These are phyloP conservation scores for Noturus placidus DNA, from an alignment of 2,113 vertebrate genomes.

Conservation along the genomic window DNA sequence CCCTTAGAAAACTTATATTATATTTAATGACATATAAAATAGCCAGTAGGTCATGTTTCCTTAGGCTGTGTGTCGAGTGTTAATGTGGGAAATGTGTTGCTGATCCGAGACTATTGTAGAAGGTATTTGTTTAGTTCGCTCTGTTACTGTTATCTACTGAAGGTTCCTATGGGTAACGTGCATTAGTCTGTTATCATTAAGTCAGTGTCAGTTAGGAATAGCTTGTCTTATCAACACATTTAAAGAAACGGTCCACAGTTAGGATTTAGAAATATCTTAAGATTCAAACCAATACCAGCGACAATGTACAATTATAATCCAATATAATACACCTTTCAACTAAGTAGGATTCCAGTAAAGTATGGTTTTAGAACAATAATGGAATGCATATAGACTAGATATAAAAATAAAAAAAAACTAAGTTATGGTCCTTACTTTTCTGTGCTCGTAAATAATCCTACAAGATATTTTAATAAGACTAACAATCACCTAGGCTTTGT, in stretches of 20 bases:
- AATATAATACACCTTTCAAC: not conserved
- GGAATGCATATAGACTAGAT: not conserved
- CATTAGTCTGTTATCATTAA: not conserved
- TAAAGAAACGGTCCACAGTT: not conserved
- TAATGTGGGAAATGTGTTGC: not conserved
- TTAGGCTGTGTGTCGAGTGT: not conserved
- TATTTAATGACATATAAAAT: not conserved
- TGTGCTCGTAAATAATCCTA: not conserved
- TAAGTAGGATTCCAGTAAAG: not conserved
- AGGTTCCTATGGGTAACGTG: not conserved
- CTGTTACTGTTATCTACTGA: not conserved
- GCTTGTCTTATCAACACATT: not conserved
- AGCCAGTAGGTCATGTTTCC: not conserved
- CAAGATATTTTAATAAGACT: not conserved
- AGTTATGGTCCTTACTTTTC: slow-evolving; percentile 10
- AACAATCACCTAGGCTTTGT: not conserved
- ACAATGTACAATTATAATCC: not conserved
- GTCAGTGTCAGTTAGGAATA: not conserved
- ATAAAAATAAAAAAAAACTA: not conserved
- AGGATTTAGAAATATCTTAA: not conserved
- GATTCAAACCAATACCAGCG: not conserved
- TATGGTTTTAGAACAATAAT: no score
- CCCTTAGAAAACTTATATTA: not conserved
- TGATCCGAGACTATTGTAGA: not conserved
- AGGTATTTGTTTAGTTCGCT: not conserved